Evolutionary conservation across 2,113 vertebrate genomes (phyloP).

Genomic region (Cyphotilapia sp.): DNA sequence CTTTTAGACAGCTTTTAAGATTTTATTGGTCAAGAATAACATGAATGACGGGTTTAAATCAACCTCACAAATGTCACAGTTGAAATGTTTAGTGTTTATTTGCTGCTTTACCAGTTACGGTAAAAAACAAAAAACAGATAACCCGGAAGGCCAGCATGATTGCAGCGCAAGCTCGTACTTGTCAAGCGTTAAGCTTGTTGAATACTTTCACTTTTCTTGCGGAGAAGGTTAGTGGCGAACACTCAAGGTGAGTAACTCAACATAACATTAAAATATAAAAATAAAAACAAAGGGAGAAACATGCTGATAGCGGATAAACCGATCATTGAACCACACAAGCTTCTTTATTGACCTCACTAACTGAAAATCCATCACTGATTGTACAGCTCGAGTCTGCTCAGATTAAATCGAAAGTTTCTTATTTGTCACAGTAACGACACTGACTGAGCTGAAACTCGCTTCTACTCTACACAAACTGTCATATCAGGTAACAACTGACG

Average conservation of each 20-base stretch:
- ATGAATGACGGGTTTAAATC: background rate
- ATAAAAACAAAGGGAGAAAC: rapidly evolving
- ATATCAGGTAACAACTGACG: too few relatives aligned
- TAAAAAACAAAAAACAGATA: rapidly evolving
- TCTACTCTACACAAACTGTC: rapidly evolving
- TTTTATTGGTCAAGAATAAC: rapidly evolving
- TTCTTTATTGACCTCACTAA: too few relatives aligned
- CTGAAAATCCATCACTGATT: too few relatives aligned
- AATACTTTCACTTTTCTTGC: background rate
- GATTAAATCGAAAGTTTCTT: too few relatives aligned
- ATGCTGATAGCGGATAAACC: rapidly evolving
- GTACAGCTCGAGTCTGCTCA: too few relatives aligned
- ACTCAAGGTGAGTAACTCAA: too few relatives aligned
- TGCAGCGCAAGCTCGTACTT: background rate
- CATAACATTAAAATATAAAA: background rate
- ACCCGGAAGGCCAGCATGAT: rapidly evolving
- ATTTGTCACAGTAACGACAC: too few relatives aligned
- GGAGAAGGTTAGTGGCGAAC: rapidly evolving
- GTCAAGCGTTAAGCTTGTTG: background rate
- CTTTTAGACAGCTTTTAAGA: background rate
- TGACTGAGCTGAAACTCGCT: too few relatives aligned
- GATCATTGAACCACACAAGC: too few relatives aligned
- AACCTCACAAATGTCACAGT: background rate
- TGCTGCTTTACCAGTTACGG: rapidly evolving
- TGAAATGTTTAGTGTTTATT: background rate